phyloP scores from a whole-genome alignment of 2,888 invertebrate genomes.

The Nephrotoma flavescens region DNA sequence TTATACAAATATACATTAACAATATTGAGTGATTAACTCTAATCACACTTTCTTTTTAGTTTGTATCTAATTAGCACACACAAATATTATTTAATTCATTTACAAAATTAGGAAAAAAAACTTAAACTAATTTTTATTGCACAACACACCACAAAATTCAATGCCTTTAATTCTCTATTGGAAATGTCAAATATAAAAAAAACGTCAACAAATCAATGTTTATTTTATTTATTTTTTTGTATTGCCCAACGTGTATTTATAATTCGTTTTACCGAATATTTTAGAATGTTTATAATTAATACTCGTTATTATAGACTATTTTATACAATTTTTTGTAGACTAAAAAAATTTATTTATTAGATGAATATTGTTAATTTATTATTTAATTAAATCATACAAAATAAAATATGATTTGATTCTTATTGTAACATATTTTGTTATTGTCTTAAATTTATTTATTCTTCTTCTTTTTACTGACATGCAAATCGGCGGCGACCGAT shows the following conservation, averaged over 20 bases:
- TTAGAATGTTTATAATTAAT: not conserved
- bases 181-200: not conserved
- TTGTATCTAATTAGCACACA: not conserved
- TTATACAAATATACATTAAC: not conserved
- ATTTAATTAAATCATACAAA: not conserved
- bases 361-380: slow-evolving; percentile 19
- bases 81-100: not conserved
- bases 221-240: not conserved
- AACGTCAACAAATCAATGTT: slow-evolving; percentile 2
- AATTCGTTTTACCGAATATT: not conserved
- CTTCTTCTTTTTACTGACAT: slow-evolving; percentile 35
- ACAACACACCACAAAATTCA: not conserved
- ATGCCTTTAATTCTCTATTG: not conserved
- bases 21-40: not conserved
- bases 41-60: not conserved
- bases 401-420: not conserved
- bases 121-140: not conserved
- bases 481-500: slow-evolving; percentile 34
- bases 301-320: not conserved
- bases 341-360: not conserved
- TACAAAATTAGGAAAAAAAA: not conserved
- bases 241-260: not conserved
- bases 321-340: not conserved
- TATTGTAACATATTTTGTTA: not conserved
- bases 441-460: slow-evolving; percentile 26